These are phyloP conservation scores for Glossosoma conforme DNA, from an alignment of 1,140 invertebrate species.

Conservation along the genomic window DNA sequence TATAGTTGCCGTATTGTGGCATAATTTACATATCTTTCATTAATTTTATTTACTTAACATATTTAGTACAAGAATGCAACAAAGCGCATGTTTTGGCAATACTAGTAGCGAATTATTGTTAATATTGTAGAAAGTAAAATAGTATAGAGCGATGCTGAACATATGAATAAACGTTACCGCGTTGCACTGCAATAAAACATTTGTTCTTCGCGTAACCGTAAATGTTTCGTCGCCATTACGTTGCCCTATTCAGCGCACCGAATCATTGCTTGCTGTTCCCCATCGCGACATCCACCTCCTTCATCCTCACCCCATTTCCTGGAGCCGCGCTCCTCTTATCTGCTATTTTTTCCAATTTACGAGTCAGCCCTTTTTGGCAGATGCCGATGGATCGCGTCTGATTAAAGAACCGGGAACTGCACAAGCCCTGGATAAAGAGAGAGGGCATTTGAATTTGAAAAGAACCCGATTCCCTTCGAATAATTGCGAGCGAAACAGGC, in stretches of 20 bases:
- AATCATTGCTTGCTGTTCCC: conserved; percentile 28
- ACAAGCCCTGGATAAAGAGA: conserved; percentile 13
- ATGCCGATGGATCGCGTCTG: conserved; percentile 32
- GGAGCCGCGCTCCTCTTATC: conserved; percentile 25
- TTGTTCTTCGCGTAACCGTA: too few relatives aligned
- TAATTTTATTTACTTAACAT: too few relatives aligned
- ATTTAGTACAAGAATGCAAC: too few relatives aligned
- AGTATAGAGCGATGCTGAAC: too few relatives aligned
- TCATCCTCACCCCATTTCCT: conserved; percentile 10
- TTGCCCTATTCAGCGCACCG: conserved; percentile 29
- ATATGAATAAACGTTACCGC: too few relatives aligned
- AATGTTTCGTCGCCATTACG: conserved; percentile 19
- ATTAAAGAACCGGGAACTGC: conserved; percentile 22
- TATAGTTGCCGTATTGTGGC: too few relatives aligned
- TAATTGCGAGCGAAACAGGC: conserved; percentile 11
- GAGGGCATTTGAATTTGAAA: conserved; percentile 31
- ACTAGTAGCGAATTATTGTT: too few relatives aligned
- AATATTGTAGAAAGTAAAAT: too few relatives aligned
- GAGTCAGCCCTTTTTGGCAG: conserved; percentile 32
- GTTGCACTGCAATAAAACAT: too few relatives aligned
- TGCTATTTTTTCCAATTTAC: conserved; percentile 33
- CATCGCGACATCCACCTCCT: conserved; percentile 7
- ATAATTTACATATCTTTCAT: too few relatives aligned
- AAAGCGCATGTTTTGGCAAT: too few relatives aligned
- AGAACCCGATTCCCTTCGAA: conserved; percentile 24